Conservation (phyloP, 2,888 invertebrate genomes). For the Timema cristinae region DNA sequence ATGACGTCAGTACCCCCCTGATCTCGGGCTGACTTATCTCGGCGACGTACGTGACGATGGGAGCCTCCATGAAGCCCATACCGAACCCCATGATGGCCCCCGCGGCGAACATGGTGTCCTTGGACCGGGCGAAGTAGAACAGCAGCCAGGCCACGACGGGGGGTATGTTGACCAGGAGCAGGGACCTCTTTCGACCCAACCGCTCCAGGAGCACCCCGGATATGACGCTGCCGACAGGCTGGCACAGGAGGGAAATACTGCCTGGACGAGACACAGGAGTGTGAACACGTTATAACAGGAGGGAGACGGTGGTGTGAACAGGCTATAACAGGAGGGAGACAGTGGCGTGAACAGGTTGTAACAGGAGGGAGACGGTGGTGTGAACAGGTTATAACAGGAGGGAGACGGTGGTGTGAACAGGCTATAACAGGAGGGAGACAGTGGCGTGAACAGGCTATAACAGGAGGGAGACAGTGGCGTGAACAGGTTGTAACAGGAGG, state of each 20-base stretch:
- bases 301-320: too few species aligned
- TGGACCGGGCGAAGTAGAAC: constrained; percentile 51
- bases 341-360: too few species aligned
- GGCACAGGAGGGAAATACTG: constrained; percentile 54
- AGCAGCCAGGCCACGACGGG: constrained; percentile 56
- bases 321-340: too few species aligned
- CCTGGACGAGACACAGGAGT: constrained; percentile 45
- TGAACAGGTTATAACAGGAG: too few species aligned
- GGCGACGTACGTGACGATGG: constrained; percentile 58
- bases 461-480: too few species aligned
- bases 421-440: too few species aligned
- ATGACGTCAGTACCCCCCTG: constrained; percentile 53
- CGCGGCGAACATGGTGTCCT: constrained; percentile 49
- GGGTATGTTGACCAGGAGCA: constrained; percentile 56
- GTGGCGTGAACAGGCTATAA: too few species aligned
- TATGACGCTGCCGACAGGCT: constrained; percentile 55
- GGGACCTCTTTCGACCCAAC: constrained; percentile 52
- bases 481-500: too few species aligned
- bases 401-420: too few species aligned
- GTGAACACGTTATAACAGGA: too few species aligned
- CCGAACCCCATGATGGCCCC: constrained; percentile 54
- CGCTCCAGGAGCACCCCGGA: constrained; percentile 54
- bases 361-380: too few species aligned
- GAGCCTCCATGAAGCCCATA: constrained; percentile 58
- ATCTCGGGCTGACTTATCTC: constrained; percentile 55